Evolutionary conservation across 2,113 vertebrate genomes (phyloP), one percentile per base, ranked within the genome.

Genomic region (Chrysochloris asiatica): DNA sequence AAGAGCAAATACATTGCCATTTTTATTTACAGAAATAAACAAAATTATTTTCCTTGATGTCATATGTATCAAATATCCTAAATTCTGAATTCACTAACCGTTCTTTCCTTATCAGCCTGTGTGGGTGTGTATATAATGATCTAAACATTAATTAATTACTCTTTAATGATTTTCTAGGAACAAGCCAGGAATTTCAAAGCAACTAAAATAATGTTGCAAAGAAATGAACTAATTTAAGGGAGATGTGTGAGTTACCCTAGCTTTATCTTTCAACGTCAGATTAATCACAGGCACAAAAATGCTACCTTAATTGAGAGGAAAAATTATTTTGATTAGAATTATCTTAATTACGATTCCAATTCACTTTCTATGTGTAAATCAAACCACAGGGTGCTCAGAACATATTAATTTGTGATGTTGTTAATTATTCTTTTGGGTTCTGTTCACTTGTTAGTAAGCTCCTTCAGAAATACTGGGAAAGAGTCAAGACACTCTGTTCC

Each of bases 281-380:
- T 59, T 96, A 95, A 94, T 94, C 67, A 87, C 63, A 87, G 47
- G 14, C 77, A 94, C 67, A 76, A 90, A 95, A 93, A 65, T 78
- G 47, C 36, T 92, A 12, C 82, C 78, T 90, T 92, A 94, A 95
- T 91, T 95, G 77, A 87, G 50, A 65, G 59, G 48, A 95, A 95
- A 88, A 90, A 84, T 56, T 26, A 30, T 45, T 94, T 93, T 96
- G 86, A 93, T 95, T 95, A 87, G 86, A 77, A 56, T 93, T 88
- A 75, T 61, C 89, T 94, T 95, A 88, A 86, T 94, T 75, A 92
- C 92, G 82, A 82, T 81, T 93, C 61, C 63, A 89, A 82, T 89
- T 93, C 88, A 90, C 56, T 95, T 95, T 93, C 85, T 77, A 59
- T 73, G 82, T 94, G 85, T 92, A 92, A 88, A 93, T 95, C 87